A percentile compares a stretch with the other conserved stretches of the same genome.
phyloP scores from a whole-genome alignment of 37 sponge, comb jelly and placozoan genomes.

The Spongia lamella region DNA sequence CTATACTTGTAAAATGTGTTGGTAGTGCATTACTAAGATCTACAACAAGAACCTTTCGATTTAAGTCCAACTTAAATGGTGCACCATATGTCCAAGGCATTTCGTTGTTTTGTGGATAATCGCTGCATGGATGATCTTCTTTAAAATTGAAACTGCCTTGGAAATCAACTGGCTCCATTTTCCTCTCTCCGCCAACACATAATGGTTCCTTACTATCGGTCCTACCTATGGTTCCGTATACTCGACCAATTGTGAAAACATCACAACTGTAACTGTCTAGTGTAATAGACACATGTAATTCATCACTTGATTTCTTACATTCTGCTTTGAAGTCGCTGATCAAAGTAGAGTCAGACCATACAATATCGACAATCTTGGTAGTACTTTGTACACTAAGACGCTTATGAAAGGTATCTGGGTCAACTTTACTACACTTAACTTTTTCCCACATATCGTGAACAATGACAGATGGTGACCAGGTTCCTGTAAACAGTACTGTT shows the following conservation, averaged over 20 bases:
- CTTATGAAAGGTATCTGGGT: neutral
- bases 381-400: conserved; percentile 3
- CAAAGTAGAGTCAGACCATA: conserved; percentile 12
- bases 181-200: conserved; percentile 29
- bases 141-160: neutral
- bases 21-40: conserved; percentile 49
- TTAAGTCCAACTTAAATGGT: conserved; percentile 33
- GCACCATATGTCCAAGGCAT: conserved; percentile 32
- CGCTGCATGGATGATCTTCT: neutral
- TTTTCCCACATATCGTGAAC: conserved; percentile 32
- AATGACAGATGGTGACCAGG: conserved; percentile 29
- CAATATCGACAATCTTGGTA: conserved; percentile 12
- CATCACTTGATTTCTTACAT: neutral
- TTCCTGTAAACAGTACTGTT: conserved; percentile 10
- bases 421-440: neutral
- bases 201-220: conserved; percentile 20
- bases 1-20: neutral
- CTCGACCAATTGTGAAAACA: conserved; percentile 1
- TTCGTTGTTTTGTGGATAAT: neutral
- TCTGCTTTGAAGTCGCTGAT: neutral
- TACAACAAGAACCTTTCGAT: neutral
- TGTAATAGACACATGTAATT: conserved; percentile 21
- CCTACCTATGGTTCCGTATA: conserved; percentile 41
- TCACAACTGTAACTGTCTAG: conserved; percentile 1
- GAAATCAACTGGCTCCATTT: neutral